These are phyloP conservation scores for Leptoteleia sp. DNA, from an alignment of 1,140 invertebrate genomes.

Conservation along the genomic window DNA sequence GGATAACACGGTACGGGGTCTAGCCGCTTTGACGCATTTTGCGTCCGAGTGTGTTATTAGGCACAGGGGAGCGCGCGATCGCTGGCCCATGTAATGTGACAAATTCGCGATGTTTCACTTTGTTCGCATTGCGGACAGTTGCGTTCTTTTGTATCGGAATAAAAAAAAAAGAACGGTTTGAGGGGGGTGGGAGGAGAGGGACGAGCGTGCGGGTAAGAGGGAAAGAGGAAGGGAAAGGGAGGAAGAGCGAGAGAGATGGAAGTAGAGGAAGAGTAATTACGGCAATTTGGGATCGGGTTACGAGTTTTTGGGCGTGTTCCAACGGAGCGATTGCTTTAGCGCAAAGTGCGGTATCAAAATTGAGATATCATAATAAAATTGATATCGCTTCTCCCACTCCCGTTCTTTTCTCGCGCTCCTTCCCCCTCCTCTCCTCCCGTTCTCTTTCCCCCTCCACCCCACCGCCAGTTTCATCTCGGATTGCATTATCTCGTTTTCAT, in stretches of 20 bases:
- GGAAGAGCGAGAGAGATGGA: neutral
- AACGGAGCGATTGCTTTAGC: constrained; percentile 18
- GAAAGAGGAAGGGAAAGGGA: too few relatives aligned
- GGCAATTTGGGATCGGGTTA: constrained; percentile 19
- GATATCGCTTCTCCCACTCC: constrained; percentile 12
- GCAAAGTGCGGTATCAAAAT: constrained; percentile 12
- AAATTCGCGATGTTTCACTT: constrained; percentile 55
- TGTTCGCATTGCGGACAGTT: constrained; percentile 23
- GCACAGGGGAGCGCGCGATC: constrained; percentile 28
- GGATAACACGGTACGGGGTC: constrained; percentile 18
- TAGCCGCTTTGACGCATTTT: constrained; percentile 45
- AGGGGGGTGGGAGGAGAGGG: neutral
- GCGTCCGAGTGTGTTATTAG: constrained; percentile 39
- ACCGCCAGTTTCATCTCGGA: constrained; percentile 8
- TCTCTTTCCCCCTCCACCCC: too few relatives aligned
- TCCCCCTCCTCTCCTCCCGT: too few relatives aligned
- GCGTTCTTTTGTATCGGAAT: constrained; percentile 40
- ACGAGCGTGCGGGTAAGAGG: too few relatives aligned
- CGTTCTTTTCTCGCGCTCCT: constrained; percentile 1
- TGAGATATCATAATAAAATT: constrained; percentile 29
- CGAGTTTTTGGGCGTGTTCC: constrained; percentile 31
- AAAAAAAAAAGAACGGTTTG: neutral
- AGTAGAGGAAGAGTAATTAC: constrained; percentile 25
- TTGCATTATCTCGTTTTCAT: constrained; percentile 35
- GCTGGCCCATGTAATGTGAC: constrained; percentile 42